Percentiles rank a stretch among this genome's conserved stretches.
Evolutionary conservation across 2,888 invertebrate species (phyloP).

Genomic region (Gymnosoma rotundatum): DNA sequence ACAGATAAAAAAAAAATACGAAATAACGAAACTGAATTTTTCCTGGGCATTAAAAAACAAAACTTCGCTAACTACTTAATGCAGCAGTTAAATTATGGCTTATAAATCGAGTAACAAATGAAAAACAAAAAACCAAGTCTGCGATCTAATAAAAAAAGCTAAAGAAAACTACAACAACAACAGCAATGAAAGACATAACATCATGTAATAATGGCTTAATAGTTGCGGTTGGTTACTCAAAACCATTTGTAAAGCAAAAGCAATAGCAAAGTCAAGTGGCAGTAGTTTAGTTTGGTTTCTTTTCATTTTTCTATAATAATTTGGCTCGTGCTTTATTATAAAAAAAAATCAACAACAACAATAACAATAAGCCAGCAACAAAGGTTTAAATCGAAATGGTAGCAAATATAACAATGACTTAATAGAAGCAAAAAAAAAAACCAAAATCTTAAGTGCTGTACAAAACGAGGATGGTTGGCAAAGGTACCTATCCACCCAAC

Average conservation of each 20-base stretch:
- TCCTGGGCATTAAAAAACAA: neutral
- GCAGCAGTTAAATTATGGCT: slow-evolving; percentile 46
- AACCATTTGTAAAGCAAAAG: slow-evolving; percentile 29
- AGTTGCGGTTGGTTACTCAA: slow-evolving; percentile 49
- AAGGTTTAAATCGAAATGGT: slow-evolving; percentile 34
- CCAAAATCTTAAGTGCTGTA: neutral
- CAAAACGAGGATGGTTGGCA: neutral
- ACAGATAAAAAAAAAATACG: slow-evolving; percentile 24
- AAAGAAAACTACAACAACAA: neutral
- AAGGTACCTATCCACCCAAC: neutral
- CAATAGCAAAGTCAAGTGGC: slow-evolving; percentile 66
- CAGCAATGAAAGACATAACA: slow-evolving; percentile 57
- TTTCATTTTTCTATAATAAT: slow-evolving; percentile 43
- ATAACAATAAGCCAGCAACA: slow-evolving; percentile 29
- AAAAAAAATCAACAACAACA: slow-evolving; percentile 13
- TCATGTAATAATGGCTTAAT: slow-evolving; percentile 70
- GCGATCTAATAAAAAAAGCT: slow-evolving; percentile 52
- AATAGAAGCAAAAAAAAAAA: slow-evolving; percentile 6
- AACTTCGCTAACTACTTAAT: slow-evolving; percentile 37
- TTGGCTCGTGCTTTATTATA: slow-evolving; percentile 65
- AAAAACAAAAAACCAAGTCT: slow-evolving; percentile 13
- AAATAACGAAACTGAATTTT: slow-evolving; percentile 5
- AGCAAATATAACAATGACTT: slow-evolving; percentile 38
- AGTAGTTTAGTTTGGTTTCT: slow-evolving; percentile 31
- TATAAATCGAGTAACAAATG: slow-evolving; percentile 23